Percentiles rank a stretch among this genome's conserved stretches.
Conservation (phyloP, 2,797 vertebrate genomes). For the Artibeus lituratus region DNA sequence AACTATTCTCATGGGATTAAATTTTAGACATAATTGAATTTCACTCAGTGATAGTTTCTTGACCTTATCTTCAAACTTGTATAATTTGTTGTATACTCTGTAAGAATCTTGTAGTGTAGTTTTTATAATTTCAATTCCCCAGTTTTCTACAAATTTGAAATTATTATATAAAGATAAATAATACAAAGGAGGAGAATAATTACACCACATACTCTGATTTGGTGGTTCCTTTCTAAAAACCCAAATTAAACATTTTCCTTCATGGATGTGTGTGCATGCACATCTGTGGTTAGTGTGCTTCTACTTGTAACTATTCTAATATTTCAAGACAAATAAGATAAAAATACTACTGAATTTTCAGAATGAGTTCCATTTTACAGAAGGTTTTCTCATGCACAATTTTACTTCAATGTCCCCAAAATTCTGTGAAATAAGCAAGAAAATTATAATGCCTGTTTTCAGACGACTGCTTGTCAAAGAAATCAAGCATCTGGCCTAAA, state of each 20-base stretch:
- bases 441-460: neutral
- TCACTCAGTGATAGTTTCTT: neutral
- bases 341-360: neutral
- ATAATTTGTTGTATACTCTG: neutral
- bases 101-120: neutral
- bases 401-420: neutral
- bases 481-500: neutral
- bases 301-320: neutral
- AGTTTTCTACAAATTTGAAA: neutral
- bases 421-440: neutral
- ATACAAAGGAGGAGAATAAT: neutral
- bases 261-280: neutral
- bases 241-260: neutral
- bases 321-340: neutral
- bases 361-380: neutral
- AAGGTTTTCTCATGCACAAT: neutral
- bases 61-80: neutral
- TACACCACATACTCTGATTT: neutral
- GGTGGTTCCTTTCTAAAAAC: neutral
- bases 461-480: neutral
- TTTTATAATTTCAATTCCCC: neutral
- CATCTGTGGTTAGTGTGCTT: neutral
- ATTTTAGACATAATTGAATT: constrained; percentile 29
- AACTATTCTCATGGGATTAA: neutral
- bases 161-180: neutral